Evolutionary conservation across 2,797 vertebrate species (phyloP), one percentile per base, ranked within the genome.

Genomic region (Etheostoma perlongum): DNA sequence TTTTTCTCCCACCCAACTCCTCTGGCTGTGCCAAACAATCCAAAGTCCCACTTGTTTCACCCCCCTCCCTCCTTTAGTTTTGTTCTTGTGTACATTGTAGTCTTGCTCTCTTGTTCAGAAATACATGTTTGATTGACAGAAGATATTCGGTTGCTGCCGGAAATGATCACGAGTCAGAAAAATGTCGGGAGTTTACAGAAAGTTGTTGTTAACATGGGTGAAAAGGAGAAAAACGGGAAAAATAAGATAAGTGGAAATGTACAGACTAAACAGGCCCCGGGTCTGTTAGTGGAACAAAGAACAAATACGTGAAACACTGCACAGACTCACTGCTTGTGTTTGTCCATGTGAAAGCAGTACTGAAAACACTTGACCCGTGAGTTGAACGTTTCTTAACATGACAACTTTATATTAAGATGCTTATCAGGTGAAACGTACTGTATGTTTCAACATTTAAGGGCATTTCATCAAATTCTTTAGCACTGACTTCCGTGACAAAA

Each of bases 261-360:
- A 33, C 72, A 92, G 88, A 92, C 90, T 92, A 91, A 92, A 93
- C 87, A 92, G 67, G 27, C 55, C 19, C 21, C 0, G 15, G 21
- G 62, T 52, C 53, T 61, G 66, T 53, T 62, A 46, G 72, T 21
- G 72, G 76, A 78, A 90, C 85, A 90, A 90, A 85, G 74, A 51
- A 61, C 1, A 52, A 67, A 74, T 82, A 91, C 84, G 87, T 92
- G 91, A 85, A 86, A 75, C 67, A 40, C 25, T n/a, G 68, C 90
- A 90, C 63, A 21, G 40, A 49, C 67, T 64, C 46, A 2, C 49
- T 25, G 61, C 72, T 54, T 65, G 25, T 60, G 67, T 62, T 48
- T 72, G 51, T 46, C 48, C 23, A 53, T 78, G 83, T 70, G 55
- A 63, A 65, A 75, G 47, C 3, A 3, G 2, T 4, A 33, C 5